Percentiles rank a stretch among this genome's conserved stretches.
Evolutionary conservation across 2,113 vertebrate genomes (phyloP).

Genomic region (Pagrus major): DNA sequence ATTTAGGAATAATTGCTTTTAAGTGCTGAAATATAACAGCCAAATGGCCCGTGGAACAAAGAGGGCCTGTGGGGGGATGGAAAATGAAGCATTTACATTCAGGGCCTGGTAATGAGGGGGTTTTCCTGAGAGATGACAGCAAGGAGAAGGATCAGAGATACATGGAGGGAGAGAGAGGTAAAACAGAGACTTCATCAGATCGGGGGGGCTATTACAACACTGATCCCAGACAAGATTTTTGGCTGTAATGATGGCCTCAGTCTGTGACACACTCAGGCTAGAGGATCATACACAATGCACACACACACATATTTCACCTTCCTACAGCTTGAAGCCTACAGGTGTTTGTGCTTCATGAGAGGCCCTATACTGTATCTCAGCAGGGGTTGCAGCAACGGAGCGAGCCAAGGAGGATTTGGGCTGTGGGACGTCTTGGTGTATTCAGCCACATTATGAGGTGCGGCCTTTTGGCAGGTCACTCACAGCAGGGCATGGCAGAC

Average conservation of each 20-base stretch:
- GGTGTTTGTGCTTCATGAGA: constrained; percentile 69
- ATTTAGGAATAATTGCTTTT: constrained; percentile 81
- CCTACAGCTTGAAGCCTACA: constrained; percentile 48
- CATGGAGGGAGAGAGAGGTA: constrained; percentile 52
- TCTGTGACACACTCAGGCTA: constrained; percentile 35
- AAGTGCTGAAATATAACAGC: constrained; percentile 77
- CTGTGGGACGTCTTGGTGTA: constrained; percentile 49
- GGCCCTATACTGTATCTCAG: constrained; percentile 33
- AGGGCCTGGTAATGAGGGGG: constrained; percentile 77
- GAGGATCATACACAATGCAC: neutral
- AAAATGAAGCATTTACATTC: constrained; percentile 76
- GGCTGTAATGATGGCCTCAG: constrained; percentile 39
- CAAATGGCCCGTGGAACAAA: constrained; percentile 78
- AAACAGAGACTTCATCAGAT: constrained; percentile 59
- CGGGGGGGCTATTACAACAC: constrained; percentile 61
- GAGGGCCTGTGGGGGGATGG: constrained; percentile 68
- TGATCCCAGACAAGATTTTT: constrained; percentile 60
- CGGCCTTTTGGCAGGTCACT: constrained; percentile 54
- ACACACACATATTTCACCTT: neutral
- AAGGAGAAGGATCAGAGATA: constrained; percentile 74
- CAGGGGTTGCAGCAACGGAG: constrained; percentile 51
- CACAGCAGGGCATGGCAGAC: constrained; percentile 61
- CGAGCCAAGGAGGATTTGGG: constrained; percentile 58
- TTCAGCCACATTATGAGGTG: constrained; percentile 53
- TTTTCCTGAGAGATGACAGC: constrained; percentile 82